Percentiles rank a stretch among this genome's conserved stretches.
These are phyloP conservation scores for Elaphurus davidianus DNA, from an alignment of 2,113 vertebrate species.

Conservation along the genomic window DNA sequence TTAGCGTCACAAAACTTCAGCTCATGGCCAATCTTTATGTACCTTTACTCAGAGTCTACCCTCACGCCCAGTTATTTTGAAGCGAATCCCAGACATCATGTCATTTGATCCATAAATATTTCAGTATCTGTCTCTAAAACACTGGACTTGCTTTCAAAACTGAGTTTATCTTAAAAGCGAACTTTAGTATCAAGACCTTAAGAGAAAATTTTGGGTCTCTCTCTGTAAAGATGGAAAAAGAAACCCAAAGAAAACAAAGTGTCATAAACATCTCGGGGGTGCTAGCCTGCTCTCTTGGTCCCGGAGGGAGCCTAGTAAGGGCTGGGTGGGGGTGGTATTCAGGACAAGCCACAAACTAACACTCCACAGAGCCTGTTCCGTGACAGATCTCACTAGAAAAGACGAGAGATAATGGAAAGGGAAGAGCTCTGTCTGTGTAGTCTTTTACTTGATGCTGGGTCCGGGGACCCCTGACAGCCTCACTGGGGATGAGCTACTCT, in stretches of 20 bases:
- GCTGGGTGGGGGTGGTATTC: background rate
- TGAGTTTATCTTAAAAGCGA: background rate
- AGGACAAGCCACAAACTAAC: too few relatives aligned
- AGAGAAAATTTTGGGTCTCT: background rate
- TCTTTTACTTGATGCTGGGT: fast-evolving
- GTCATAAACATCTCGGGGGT: fast-evolving
- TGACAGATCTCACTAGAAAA: fast-evolving
- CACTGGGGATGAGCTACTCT: background rate
- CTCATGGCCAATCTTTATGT: fast-evolving
- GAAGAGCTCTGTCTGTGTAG: background rate
- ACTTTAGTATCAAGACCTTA: background rate
- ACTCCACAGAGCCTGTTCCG: fast-evolving
- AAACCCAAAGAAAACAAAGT: background rate
- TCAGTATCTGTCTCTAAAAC: background rate
- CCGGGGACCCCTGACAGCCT: fast-evolving
- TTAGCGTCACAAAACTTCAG: background rate
- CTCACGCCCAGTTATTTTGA: background rate
- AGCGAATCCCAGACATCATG: background rate
- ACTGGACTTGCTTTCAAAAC: background rate
- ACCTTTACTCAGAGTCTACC: background rate
- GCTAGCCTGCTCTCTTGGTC: background rate
- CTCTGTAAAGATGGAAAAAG: background rate
- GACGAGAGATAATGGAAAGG: fast-evolving
- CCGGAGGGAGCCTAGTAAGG: background rate
- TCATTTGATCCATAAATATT: background rate